Evolutionary conservation across 2,888 invertebrate genomes (phyloP), one percentile per base, ranked within the genome.

Genomic region (Drosophila stalkeri): DNA sequence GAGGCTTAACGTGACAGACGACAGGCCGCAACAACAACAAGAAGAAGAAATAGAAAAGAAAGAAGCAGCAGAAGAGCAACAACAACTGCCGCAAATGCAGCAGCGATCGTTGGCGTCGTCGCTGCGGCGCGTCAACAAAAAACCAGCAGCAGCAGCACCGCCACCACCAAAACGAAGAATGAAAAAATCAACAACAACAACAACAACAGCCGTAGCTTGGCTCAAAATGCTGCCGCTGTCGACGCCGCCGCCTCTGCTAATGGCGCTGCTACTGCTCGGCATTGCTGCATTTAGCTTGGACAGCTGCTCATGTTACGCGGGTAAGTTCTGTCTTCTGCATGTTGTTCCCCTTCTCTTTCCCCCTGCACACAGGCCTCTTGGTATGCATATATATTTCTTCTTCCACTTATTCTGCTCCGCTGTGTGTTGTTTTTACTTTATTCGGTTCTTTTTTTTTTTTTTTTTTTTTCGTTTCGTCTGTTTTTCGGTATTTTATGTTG

Each of bases 221-320:
- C 75, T 78, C 63, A 73, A 75, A 81, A 83, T 81, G 80, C 68
- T 60, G 65, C 47, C 49, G 55, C 20, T 12, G 43, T 46, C 61
- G 57, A 27, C 60, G 72, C n/a, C 62, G 60, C 56, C 64, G 65
- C 47, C 62, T 49, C 35, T 65, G 66, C 35, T 44, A 44, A n/a
- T 64, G 23, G 46, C 81, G 66, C 47, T 72, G 78, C 71, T 83
- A 57, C 65, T 86, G 72, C 69, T 78, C 59, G 67, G 71, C 77
- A 74, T 79, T 69, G 79, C 70, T 67, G 73, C 70, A 63, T 73
- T 80, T 70, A 72, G 68, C 72, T 72, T 75, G 77, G 81, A 81
- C 85, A 85, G 85, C 85, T 85, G 85, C 85, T 86, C 82, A 75
- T 86, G 85, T 85, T 85, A 86, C 85, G 86, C 85, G 85, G 85